Evolutionary conservation across 1,140 invertebrate species (phyloP).

Genomic region (Listronotus bonariensis): DNA sequence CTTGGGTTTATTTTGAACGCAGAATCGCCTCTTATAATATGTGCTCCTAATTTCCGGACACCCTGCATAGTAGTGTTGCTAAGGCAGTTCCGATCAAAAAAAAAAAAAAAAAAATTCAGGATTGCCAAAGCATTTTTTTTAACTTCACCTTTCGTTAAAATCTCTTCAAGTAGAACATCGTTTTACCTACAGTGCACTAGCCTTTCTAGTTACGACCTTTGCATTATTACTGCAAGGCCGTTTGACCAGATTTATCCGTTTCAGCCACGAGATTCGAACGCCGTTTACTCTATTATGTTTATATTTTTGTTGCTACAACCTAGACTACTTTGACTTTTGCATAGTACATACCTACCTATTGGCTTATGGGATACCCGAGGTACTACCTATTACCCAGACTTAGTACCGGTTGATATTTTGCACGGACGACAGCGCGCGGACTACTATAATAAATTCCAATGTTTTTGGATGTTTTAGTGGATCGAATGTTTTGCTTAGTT

Average conservation of each 20-base stretch:
- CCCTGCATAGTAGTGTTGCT: too few relatives aligned
- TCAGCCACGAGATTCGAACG: conserved; percentile 1
- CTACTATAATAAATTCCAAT: too few relatives aligned
- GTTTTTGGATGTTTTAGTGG: too few relatives aligned
- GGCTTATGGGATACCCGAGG: conserved; percentile 8
- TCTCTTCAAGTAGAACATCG: conserved; percentile 1
- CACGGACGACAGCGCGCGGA: conserved; percentile 1
- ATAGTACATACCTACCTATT: conserved; percentile 10
- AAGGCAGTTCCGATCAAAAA: too few relatives aligned
- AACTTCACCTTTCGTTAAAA: not conserved
- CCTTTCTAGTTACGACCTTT: conserved; percentile 40
- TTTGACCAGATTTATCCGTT: conserved; percentile 35
- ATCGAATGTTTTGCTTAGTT: too few relatives aligned
- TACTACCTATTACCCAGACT: conserved; percentile 20
- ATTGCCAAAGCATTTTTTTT: too few relatives aligned
- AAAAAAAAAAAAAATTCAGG: too few relatives aligned
- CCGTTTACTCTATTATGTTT: conserved; percentile 36
- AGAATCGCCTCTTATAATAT: too few relatives aligned
- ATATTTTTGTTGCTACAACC: conserved; percentile 30
- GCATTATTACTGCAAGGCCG: conserved; percentile 44
- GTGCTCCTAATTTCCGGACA: too few relatives aligned
- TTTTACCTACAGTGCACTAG: conserved; percentile 28
- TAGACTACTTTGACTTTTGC: conserved; percentile 28
- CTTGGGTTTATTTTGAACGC: too few relatives aligned
- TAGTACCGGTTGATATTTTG: conserved; percentile 31